Percentiles rank a stretch among this genome's conserved stretches.
Evolutionary conservation across 2,797 vertebrate genomes (phyloP).

Genomic region (Brachyalestes nurse): DNA sequence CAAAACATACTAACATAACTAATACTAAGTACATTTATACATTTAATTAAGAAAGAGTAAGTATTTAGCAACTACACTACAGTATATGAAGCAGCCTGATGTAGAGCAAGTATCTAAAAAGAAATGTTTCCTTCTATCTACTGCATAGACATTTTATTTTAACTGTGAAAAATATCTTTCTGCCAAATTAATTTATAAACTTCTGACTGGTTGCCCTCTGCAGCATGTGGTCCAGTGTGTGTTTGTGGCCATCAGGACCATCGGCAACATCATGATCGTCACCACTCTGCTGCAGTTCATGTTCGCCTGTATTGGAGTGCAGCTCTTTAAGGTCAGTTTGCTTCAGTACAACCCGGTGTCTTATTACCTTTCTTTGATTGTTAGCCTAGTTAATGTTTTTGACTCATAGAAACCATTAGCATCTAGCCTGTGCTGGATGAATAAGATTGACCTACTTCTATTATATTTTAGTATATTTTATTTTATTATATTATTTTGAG

Average conservation of each 20-base stretch:
- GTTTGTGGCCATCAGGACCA: constrained; percentile 98
- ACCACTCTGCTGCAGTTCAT: constrained; percentile 99
- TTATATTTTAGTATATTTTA: no score
- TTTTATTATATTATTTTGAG: no score
- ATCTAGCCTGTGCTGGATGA: not conserved
- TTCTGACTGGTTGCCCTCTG: constrained; percentile 36
- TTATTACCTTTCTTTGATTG: no score
- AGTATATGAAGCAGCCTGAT: not conserved
- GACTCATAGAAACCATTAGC: no score
- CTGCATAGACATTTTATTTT: not conserved
- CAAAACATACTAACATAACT: no score
- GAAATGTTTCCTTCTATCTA: no score
- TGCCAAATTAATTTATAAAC: not conserved
- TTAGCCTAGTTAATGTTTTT: no score
- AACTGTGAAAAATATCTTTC: not conserved
- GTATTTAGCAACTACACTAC: no score
- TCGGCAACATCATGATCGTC: constrained; percentile 99
- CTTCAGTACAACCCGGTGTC: not conserved
- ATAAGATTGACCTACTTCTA: no score
- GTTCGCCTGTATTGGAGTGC: constrained; percentile 98
- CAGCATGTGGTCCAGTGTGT: constrained; percentile 99
- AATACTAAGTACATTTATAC: no score
- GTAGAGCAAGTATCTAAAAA: no score
- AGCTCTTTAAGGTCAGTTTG: constrained; percentile 94
- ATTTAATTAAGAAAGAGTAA: no score